These are phyloP conservation scores for Tupaia chinensis DNA, from an alignment of 2,113 vertebrate species.

Conservation along the genomic window DNA sequence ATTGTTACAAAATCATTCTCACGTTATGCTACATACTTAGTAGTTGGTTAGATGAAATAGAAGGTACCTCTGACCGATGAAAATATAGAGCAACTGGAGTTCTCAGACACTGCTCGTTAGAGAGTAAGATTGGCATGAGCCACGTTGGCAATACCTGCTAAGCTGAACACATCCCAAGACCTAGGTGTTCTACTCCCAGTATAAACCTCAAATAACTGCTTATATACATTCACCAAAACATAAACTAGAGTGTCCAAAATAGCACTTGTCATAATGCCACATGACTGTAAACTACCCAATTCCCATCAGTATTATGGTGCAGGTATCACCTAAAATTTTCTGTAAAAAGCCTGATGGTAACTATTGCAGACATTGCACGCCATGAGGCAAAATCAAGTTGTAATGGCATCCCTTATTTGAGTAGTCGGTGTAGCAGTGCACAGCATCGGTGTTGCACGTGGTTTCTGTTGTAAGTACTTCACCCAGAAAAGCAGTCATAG, in stretches of 20 bases:
- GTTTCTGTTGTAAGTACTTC: background rate
- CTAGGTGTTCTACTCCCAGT: background rate
- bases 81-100: background rate
- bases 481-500: background rate
- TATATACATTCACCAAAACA: background rate
- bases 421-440: background rate
- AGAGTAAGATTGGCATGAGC: background rate
- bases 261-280: background rate
- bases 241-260: background rate
- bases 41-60: background rate
- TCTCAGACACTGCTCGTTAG: background rate
- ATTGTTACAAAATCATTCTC: constrained; percentile 1
- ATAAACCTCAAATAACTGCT: background rate
- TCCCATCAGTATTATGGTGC: background rate
- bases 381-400: constrained; percentile 36
- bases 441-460: background rate
- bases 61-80: background rate
- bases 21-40: background rate
- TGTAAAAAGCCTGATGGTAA: background rate
- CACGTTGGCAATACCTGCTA: background rate
- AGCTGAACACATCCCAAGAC: background rate
- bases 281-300: background rate
- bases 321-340: constrained; percentile 31
- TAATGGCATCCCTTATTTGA: background rate
- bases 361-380: background rate